Conservation (phyloP, 1,140 invertebrate species). For the Anastrepha obliqua region DNA sequence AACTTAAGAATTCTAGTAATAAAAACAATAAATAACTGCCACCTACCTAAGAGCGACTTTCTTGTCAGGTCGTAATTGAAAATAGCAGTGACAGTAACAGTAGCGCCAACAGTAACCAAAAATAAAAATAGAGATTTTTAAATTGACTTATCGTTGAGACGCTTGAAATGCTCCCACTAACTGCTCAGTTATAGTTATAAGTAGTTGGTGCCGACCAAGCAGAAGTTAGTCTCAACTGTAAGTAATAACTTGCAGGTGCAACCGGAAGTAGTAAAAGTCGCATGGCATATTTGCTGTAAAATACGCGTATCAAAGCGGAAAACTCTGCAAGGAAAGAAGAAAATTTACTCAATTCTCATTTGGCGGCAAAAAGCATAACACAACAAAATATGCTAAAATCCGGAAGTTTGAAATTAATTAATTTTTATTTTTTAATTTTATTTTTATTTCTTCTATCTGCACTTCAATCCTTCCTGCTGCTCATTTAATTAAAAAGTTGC, state of each 20-base stretch:
- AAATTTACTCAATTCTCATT: background rate
- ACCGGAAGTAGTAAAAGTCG: background rate
- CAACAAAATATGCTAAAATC: background rate
- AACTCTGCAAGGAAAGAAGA: background rate
- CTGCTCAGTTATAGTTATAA: no score
- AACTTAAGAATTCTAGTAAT: no score
- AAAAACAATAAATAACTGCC: no score
- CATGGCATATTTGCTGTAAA: background rate
- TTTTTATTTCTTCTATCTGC: background rate
- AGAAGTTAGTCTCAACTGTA: background rate
- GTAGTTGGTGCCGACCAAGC: background rate
- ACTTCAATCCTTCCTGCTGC: background rate
- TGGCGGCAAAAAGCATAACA: background rate
- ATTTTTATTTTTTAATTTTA: background rate
- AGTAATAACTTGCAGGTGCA: background rate
- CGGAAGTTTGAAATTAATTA: background rate
- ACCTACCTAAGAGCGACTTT: no score
- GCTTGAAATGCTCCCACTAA: no score
- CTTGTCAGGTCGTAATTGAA: no score
- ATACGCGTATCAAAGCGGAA: background rate
- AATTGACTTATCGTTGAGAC: no score
- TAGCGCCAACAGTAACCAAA: no score
- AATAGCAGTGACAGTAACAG: no score
- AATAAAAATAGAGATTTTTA: no score
- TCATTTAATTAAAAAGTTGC: slow-evolving; percentile 46